Percentiles rank a stretch among this genome's conserved stretches.
Conservation (phyloP, 2,113 vertebrate genomes). For the Polypterus bichir region DNA sequence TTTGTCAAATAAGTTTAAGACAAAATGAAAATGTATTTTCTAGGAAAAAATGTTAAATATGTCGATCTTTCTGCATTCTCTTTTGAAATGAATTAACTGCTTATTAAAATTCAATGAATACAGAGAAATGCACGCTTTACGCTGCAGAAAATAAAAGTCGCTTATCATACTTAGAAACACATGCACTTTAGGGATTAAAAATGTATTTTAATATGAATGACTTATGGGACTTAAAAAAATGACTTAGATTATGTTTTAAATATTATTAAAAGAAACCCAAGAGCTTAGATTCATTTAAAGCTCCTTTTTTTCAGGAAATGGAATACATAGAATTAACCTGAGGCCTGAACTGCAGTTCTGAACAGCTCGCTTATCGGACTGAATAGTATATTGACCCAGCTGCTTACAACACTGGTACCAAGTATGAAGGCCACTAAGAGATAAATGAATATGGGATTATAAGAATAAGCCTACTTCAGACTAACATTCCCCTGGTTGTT, state of each 20-base stretch:
- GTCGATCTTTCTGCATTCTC: not conserved
- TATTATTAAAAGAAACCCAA: constrained; percentile 23
- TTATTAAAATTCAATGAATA: constrained; percentile 3
- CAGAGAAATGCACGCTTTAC: constrained; percentile 12
- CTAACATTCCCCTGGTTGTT: no score
- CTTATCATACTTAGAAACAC: constrained; percentile 10
- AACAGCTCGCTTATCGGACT: no score
- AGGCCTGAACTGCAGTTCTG: no score
- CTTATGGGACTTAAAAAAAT: constrained; percentile 20
- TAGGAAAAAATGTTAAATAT: no score
- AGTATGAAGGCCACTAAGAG: no score
- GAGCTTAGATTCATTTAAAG: constrained; percentile 22
- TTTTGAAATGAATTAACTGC: constrained; percentile 13
- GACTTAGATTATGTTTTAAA: constrained; percentile 30
- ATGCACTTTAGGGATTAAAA: constrained; percentile 20
- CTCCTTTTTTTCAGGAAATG: constrained; percentile 11
- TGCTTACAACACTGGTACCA: no score
- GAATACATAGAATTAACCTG: constrained; percentile 30
- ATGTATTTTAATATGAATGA: constrained; percentile 22
- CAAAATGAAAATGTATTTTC: no score
- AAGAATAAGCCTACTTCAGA: no score
- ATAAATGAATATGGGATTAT: no score
- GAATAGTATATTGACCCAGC: no score
- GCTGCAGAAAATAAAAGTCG: constrained; percentile 3
- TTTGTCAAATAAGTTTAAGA: no score